phyloP scores from a whole-genome alignment of 2,888 invertebrate genomes.

The Linnaemya tessellans region DNA sequence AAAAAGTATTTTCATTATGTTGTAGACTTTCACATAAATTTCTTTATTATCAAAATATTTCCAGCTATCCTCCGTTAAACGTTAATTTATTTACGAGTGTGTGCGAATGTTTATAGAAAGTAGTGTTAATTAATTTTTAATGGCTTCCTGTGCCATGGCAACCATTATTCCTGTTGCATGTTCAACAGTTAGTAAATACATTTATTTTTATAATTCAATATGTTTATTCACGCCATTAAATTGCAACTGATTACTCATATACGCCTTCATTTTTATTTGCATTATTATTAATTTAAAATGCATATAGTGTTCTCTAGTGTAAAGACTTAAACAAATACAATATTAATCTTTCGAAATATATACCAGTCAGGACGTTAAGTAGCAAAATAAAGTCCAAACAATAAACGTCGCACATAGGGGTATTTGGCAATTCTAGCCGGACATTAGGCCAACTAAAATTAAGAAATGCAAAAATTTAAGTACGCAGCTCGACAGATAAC shows the following conservation, averaged over 20 bases:
- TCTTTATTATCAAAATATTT: not conserved
- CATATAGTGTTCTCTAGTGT: constrained; percentile 3
- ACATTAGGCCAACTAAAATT: too few relatives aligned
- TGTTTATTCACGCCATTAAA: constrained; percentile 48
- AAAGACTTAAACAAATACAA: constrained; percentile 2
- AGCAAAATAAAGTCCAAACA: not conserved
- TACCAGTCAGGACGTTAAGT: not conserved
- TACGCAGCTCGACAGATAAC: too few relatives aligned
- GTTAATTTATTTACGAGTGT: not conserved
- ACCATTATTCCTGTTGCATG: too few relatives aligned
- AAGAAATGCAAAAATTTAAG: too few relatives aligned
- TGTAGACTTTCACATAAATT: not conserved
- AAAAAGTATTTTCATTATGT: not conserved
- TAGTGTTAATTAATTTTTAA: constrained; percentile 49
- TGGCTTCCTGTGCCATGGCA: not conserved
- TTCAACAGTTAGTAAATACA: not conserved
- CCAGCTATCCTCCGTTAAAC: not conserved
- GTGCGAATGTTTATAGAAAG: not conserved
- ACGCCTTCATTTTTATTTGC: constrained; percentile 15
- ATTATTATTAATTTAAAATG: constrained; percentile 27
- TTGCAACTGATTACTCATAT: constrained; percentile 26
- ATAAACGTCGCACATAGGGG: not conserved
- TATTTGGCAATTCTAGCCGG: too few relatives aligned
- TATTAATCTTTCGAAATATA: not conserved
- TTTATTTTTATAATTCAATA: constrained; percentile 38